phyloP scores from a whole-genome alignment of 2,113 vertebrate genomes.

The Orientallactaga bullata region DNA sequence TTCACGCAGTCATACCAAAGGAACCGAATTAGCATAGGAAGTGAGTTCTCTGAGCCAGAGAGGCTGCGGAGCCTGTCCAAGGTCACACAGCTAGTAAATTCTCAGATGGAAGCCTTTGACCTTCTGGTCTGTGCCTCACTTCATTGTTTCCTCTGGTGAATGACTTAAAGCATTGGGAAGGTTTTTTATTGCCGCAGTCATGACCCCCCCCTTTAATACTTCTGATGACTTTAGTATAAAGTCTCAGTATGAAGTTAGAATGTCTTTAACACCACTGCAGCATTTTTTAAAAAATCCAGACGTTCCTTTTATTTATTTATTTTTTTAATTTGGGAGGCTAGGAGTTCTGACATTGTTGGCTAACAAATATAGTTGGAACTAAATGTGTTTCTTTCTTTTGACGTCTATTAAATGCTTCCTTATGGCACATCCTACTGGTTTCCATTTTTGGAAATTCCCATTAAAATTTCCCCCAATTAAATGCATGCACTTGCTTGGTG shows the following conservation, averaged over 20 bases:
- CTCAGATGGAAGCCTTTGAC: not conserved
- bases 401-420: not conserved
- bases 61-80: not conserved
- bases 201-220: not conserved
- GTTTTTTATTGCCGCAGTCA: not conserved
- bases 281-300: not conserved
- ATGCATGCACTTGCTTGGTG: not conserved
- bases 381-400: not conserved
- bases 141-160: not conserved
- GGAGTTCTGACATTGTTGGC: not conserved
- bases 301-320: not conserved
- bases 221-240: not conserved
- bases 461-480: not conserved
- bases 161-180: not conserved
- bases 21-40: not conserved
- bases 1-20: not conserved
- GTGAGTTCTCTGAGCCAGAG: not conserved
- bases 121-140: too few relatives aligned
- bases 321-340: not conserved
- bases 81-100: not conserved
- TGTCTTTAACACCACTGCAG: not conserved
- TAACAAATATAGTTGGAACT: not conserved
- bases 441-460: slow-evolving; percentile 3
- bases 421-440: not conserved
- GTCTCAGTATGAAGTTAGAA: not conserved